phyloP scores from a whole-genome alignment of 2,113 vertebrate species.

The Oryzias woworae region DNA sequence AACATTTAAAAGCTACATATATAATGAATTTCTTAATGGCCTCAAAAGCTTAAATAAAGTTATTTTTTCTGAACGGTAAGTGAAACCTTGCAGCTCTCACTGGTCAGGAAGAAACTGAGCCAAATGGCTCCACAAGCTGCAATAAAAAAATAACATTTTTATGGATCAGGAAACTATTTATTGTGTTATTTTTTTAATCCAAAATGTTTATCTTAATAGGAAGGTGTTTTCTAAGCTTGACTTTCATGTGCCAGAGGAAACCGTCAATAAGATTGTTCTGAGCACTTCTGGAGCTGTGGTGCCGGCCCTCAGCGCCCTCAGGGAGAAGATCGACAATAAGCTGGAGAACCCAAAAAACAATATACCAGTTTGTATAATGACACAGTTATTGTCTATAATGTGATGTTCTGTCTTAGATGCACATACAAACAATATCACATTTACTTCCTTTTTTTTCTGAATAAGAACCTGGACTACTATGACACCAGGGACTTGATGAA shows the following conservation, averaged over 20 bases:
- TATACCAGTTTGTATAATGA: conserved; percentile 44
- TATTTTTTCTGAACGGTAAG: too few species aligned
- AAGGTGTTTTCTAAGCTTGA: conserved; percentile 81
- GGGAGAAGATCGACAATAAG: conserved; percentile 71
- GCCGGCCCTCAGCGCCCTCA: conserved; percentile 67
- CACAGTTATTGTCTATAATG: neutral
- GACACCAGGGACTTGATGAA: conserved; percentile 49
- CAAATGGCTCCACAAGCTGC: too few species aligned
- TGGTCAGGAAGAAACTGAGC: too few species aligned
- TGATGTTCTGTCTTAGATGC: neutral
- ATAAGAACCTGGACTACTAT: conserved; percentile 62
- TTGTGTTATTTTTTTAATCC: too few species aligned
- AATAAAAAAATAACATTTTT: too few species aligned
- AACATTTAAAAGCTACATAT: too few species aligned
- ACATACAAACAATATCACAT: neutral
- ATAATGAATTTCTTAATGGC: too few species aligned
- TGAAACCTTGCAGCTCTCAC: too few species aligned
- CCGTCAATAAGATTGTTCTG: conserved; percentile 68
- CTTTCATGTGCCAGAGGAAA: conserved; percentile 74
- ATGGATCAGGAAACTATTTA: too few species aligned
- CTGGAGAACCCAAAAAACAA: conserved; percentile 28
- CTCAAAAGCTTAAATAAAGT: too few species aligned
- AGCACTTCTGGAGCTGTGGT: conserved; percentile 70
- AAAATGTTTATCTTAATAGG: conserved; percentile 43
- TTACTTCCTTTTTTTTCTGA: neutral